These are phyloP conservation scores for Hirtodrosophila histrioides DNA, from an alignment of 2,888 invertebrate genomes.

Conservation along the genomic window DNA sequence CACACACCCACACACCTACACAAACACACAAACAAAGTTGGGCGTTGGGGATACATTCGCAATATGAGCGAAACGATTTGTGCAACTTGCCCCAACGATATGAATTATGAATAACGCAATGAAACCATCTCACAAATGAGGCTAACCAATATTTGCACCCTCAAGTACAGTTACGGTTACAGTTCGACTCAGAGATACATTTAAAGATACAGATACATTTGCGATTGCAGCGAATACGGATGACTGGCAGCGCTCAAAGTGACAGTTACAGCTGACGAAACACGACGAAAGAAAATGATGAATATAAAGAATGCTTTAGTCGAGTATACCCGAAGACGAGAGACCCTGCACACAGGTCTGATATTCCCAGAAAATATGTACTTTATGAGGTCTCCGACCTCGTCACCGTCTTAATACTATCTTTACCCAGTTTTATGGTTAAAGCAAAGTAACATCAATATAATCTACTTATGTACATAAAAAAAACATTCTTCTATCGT, in stretches of 20 bases:
- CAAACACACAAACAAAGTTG: not conserved
- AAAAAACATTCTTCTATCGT: no score
- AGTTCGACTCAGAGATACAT: not conserved
- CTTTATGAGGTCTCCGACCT: no score
- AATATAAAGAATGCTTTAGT: no score
- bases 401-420: no score
- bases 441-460: no score
- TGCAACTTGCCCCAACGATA: slow-evolving; percentile 24
- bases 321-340: no score
- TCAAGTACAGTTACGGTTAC: not conserved
- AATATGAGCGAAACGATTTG: slow-evolving; percentile 19
- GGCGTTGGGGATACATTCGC: slow-evolving; percentile 15
- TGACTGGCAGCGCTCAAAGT: slow-evolving; percentile 53
- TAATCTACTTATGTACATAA: no score
- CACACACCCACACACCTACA: not conserved
- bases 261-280: slow-evolving; percentile 37
- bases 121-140: slow-evolving; percentile 43
- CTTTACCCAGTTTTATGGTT: no score
- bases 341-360: no score
- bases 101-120: slow-evolving; percentile 65
- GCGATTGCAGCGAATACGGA: slow-evolving; percentile 17
- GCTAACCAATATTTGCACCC: slow-evolving; percentile 1
- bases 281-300: no score
- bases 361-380: no score
- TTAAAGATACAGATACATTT: slow-evolving; percentile 1